Evolutionary conservation across 2,113 vertebrate genomes (phyloP), one percentile per base, ranked within the genome.

Genomic region (Tragelaphus imberbis): DNA sequence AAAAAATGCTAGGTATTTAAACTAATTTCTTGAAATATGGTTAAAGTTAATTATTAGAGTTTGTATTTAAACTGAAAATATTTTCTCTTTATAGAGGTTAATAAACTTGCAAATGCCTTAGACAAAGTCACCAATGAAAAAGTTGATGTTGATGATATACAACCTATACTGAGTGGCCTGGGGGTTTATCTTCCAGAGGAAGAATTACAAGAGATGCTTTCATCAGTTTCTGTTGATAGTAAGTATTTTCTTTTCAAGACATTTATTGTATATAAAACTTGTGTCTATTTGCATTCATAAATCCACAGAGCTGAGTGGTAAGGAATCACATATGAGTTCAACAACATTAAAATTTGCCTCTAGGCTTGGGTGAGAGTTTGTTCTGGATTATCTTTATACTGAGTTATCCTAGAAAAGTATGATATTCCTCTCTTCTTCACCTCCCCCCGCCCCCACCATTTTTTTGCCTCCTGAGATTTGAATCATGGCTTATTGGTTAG

Each of bases 81-180:
- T 95, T 94, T 95, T 81, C 53, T 94, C 21, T 88, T n/a, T 3
- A 40, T 91, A 98, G 98, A 79, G 75, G 77, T 94, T 82, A 94
- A 97, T 61, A 16, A 79, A 44, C 10, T 94, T 81, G 94, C 91
- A 51, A 90, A 93, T 8, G 95, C 94, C 16, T 53, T 97, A 25
- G 33, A 84, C 53, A 96, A 87, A n/a, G 40, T 97, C 17, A 61
- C 88, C 82, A 80, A 44, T 30, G 95, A 91, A 75, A 95, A 95
- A 58, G 15, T 97, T 84, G 11, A 56, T 53, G 28, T 59, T 51
- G 75, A 91, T 40, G 94, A 97, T 16, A 16, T 97, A 17, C 75
- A 91, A 68, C 11, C 49, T 56, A 63, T 93, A 40, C n/a, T 94
- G 87, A 88, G 75, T 61, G 75, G 84, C 49, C 53, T 98, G 84